These are phyloP conservation scores for Neodontobutis hainanensis DNA, from an alignment of 2,113 vertebrate genomes.

Conservation along the genomic window DNA sequence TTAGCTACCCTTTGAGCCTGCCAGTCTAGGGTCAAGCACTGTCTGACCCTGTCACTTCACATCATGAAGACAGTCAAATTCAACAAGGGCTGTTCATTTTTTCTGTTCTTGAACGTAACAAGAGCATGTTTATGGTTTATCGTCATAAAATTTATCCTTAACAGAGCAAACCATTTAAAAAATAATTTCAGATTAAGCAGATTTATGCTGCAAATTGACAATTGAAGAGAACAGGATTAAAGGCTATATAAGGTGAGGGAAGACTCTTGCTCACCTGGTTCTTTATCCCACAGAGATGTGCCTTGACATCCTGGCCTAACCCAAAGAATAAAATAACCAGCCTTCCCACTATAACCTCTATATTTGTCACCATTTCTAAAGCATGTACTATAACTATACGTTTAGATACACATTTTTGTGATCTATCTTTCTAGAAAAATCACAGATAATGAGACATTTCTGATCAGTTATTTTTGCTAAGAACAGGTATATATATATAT, in stretches of 20 bases:
- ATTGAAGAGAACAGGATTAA: constrained; percentile 4
- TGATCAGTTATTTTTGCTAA: not conserved
- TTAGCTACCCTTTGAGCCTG: constrained; percentile 73
- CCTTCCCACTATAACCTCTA: not conserved
- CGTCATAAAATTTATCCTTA: too few relatives aligned
- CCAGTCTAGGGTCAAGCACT: constrained; percentile 57
- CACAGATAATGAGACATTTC: not conserved
- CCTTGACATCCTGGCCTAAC: constrained; percentile 52
- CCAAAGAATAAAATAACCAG: constrained; percentile 18
- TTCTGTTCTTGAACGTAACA: constrained; percentile 5
- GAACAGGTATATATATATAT: too few relatives aligned
- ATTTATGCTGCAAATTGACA: constrained; percentile 2
- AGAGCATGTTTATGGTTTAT: too few relatives aligned
- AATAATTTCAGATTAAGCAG: not conserved
- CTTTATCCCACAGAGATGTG: constrained; percentile 61
- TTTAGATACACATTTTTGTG: not conserved
- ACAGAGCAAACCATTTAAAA: not conserved
- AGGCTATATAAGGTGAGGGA: constrained; percentile 48
- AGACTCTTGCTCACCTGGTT: constrained; percentile 64
- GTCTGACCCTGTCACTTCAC: constrained; percentile 51
- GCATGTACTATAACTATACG: not conserved
- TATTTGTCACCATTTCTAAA: not conserved
- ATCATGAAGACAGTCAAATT: constrained; percentile 28
- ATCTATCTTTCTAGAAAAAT: not conserved
- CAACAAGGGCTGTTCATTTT: constrained; percentile 10